Evolutionary conservation across 2,113 vertebrate species (phyloP).

Genomic region (Proteles cristata): DNA sequence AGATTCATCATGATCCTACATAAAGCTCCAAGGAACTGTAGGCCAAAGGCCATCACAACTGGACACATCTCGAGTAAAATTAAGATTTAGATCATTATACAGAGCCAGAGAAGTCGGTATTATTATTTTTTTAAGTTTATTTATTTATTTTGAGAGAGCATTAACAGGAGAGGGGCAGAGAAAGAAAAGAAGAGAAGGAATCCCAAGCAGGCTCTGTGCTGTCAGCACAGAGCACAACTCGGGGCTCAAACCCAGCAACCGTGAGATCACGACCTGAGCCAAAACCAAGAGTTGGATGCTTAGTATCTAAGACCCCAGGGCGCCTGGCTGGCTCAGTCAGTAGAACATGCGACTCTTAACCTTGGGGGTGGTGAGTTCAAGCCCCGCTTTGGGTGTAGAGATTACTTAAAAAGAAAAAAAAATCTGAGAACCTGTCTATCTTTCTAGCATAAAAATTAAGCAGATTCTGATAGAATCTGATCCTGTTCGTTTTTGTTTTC

Average conservation of each 20-base stretch:
- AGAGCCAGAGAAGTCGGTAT: neutral
- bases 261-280: no score
- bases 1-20: neutral
- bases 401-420: neutral
- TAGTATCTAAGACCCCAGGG: neutral
- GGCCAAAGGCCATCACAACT: neutral
- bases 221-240: no score
- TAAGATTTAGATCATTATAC: neutral
- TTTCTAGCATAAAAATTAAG: conserved; percentile 14
- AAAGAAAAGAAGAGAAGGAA: no score
- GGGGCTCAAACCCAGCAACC: no score
- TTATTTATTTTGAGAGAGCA: no score
- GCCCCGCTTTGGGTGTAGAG: neutral
- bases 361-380: neutral
- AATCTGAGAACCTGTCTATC: neutral
- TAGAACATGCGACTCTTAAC: neutral
- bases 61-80: neutral
- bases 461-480: neutral
- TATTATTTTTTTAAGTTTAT: neutral
- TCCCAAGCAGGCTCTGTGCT: no score
- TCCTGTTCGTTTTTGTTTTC: conserved; percentile 33
- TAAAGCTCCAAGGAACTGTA: neutral
- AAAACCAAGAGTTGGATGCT: no score
- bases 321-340: neutral
- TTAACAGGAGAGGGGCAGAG: no score